These are phyloP conservation scores for Atopsyche davidsoni DNA, from an alignment of 1,140 invertebrate species.

Conservation along the genomic window DNA sequence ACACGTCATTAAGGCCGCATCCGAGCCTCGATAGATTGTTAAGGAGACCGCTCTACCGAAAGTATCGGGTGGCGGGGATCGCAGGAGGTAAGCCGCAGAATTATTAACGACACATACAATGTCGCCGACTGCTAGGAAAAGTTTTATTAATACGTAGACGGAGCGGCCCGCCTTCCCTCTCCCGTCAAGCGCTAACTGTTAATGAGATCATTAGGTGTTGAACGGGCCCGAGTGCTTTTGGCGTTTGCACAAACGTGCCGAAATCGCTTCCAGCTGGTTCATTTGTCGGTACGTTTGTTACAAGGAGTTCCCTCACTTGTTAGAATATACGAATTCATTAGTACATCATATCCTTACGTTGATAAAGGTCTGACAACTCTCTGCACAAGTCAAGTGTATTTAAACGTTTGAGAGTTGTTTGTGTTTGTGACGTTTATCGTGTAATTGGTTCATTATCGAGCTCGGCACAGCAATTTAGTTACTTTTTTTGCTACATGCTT, in stretches of 20 bases:
- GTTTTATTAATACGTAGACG: slow-evolving; percentile 21
- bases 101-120: slow-evolving; percentile 24
- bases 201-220: slow-evolving; percentile 31
- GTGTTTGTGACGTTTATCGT: too few relatives aligned
- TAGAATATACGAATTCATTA: not conserved
- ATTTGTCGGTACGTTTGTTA: slow-evolving; percentile 13
- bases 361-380: not conserved
- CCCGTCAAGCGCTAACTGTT: slow-evolving; percentile 25
- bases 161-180: slow-evolving; percentile 4
- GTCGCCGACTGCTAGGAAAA: slow-evolving; percentile 15
- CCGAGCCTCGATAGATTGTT: slow-evolving; percentile 23
- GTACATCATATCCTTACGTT: not conserved
- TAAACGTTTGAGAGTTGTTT: too few relatives aligned
- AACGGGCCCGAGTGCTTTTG: slow-evolving; percentile 25
- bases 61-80: not conserved
- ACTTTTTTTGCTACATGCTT: too few relatives aligned
- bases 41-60: slow-evolving; percentile 11
- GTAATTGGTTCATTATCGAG: too few relatives aligned
- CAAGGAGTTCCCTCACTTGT: not conserved
- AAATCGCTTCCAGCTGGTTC: slow-evolving; percentile 19
- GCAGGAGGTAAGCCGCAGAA: slow-evolving; percentile 10
- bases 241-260: slow-evolving; percentile 20
- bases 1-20: slow-evolving; percentile 27
- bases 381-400: too few relatives aligned
- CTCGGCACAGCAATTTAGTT: too few relatives aligned